These are phyloP conservation scores for Bhutanitis thaidina DNA, from an alignment of 2,888 invertebrate species.

Conservation along the genomic window DNA sequence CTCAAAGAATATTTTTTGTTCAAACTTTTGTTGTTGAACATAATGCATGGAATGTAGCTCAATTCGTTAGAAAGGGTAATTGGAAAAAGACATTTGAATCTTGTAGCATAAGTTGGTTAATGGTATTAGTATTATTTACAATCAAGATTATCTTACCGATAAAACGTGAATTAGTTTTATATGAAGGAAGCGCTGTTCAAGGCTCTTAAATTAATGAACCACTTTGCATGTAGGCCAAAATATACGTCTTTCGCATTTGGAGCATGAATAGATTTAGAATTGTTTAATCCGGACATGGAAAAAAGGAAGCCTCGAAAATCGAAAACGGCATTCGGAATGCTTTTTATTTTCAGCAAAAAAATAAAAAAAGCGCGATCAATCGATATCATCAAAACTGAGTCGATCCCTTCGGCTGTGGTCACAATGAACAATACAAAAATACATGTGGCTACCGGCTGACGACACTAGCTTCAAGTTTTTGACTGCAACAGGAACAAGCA, in stretches of 20 bases:
- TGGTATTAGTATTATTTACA: no score
- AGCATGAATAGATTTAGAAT: conserved; percentile 4
- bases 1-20: no score
- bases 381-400: conserved; percentile 55
- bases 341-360: conserved; percentile 38
- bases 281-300: conserved; percentile 56
- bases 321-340: conserved; percentile 50
- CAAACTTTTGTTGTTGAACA: no score
- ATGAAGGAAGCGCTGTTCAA: no score
- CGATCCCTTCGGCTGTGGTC: conserved; percentile 57
- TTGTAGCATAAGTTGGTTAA: no score
- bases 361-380: conserved; percentile 58
- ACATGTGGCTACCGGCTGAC: conserved; percentile 76
- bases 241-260: background rate
- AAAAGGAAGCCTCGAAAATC: conserved; percentile 63
- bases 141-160: no score
- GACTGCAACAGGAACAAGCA: conserved; percentile 13
- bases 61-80: no score
- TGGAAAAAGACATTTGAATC: no score
- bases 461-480: conserved; percentile 41
- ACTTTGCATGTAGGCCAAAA: no score
- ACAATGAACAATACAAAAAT: conserved; percentile 62
- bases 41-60: no score
- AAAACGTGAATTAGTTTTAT: no score
- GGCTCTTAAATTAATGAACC: no score